These are phyloP conservation scores for Dichetophora obliterata DNA, from an alignment of 2,888 invertebrate species.

Conservation along the genomic window DNA sequence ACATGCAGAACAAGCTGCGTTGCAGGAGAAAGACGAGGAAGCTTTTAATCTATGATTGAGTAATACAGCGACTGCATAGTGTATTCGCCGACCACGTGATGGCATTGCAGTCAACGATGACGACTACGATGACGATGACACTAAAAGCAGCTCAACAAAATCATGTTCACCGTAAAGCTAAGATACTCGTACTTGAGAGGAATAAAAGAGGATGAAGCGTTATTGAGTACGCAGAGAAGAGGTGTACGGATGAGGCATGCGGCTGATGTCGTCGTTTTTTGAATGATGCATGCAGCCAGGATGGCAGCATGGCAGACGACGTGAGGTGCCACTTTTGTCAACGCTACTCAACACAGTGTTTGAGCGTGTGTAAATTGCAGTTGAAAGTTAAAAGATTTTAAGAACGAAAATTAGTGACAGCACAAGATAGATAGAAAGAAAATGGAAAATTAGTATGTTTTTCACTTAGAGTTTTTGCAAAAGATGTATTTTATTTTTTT, in stretches of 20 bases:
- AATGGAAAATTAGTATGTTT: not conserved
- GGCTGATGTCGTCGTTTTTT: not conserved
- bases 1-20: not conserved
- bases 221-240: not conserved
- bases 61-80: not conserved
- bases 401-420: not conserved
- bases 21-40: not conserved
- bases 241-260: not conserved
- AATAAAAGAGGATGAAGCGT: not conserved
- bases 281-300: not conserved
- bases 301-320: not conserved
- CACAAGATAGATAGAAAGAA: not conserved
- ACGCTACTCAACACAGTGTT: slow-evolving; percentile 6
- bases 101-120: not conserved
- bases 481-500: not conserved
- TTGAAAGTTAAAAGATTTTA: slow-evolving; percentile 23
- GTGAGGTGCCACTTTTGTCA: slow-evolving; percentile 19
- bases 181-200: too few species aligned
- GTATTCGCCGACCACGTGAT: not conserved
- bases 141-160: not conserved
- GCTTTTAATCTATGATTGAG: slow-evolving; percentile 36
- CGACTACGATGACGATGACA: not conserved
- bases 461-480: not conserved
- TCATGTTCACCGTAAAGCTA: not conserved
- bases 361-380: not conserved